Percentiles rank a stretch among this genome's conserved stretches.
Evolutionary conservation across 2,797 vertebrate genomes (phyloP).

Genomic region (Mallotus villosus): DNA sequence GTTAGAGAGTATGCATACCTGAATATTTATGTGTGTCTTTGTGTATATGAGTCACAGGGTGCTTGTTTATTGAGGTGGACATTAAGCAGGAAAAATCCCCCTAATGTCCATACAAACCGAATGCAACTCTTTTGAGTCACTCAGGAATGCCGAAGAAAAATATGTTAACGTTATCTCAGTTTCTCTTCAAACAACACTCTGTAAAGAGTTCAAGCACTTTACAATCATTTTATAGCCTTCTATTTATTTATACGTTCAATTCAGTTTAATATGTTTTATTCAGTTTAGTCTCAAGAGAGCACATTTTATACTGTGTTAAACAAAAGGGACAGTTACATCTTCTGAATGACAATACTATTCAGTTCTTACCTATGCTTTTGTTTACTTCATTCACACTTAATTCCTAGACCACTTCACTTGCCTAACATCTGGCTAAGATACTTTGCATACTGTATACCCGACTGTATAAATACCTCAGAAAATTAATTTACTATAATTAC

Average conservation of each 20-base stretch:
- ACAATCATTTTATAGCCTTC: conserved; percentile 51
- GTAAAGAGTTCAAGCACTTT: conserved; percentile 49
- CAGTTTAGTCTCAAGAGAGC: conserved; percentile 4
- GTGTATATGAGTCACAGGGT: conserved; percentile 50
- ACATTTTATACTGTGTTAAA: conserved; percentile 41
- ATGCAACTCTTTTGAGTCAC: conserved; percentile 51
- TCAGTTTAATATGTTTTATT: conserved; percentile 35
- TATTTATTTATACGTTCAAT: conserved; percentile 56
- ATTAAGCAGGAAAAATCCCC: conserved; percentile 62
- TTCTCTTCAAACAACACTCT: conserved; percentile 55
- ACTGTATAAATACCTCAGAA: too few relatives aligned
- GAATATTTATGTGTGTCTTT: conserved; percentile 30
- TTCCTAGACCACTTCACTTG: too few relatives aligned
- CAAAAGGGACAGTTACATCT: conserved; percentile 57
- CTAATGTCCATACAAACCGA: conserved; percentile 51
- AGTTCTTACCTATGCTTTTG: conserved; percentile 11
- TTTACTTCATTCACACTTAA: too few relatives aligned
- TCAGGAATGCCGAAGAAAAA: conserved; percentile 46
- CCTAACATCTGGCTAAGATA: too few relatives aligned
- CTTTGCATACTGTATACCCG: too few relatives aligned
- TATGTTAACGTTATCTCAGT: conserved; percentile 59
- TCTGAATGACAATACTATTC: conserved; percentile 29
- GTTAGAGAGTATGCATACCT: conserved; percentile 18
- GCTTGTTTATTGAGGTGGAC: conserved; percentile 51
- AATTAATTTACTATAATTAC: too few relatives aligned